phyloP scores from a whole-genome alignment of 2,113 vertebrate species.

The Dipodomys stephensi region DNA sequence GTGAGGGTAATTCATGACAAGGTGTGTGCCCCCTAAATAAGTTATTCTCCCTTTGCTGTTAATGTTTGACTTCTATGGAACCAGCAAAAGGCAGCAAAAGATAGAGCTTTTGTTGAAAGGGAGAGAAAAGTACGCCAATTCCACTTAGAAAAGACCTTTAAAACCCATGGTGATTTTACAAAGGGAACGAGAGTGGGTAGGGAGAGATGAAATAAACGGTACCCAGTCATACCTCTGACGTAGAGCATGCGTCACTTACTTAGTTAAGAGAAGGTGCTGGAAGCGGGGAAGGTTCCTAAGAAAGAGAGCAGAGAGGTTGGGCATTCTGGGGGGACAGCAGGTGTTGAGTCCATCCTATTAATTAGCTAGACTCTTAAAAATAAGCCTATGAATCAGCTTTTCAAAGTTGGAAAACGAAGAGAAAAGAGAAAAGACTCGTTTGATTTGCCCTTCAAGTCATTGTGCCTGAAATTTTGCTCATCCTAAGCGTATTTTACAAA shows the following conservation, averaged over 20 bases:
- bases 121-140: slow-evolving; percentile 47
- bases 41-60: slow-evolving; percentile 49
- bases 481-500: neutral
- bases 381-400: slow-evolving; percentile 60
- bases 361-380: slow-evolving; percentile 63
- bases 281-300: slow-evolving; percentile 13
- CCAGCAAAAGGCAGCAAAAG: slow-evolving; percentile 43
- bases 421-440: slow-evolving; percentile 36
- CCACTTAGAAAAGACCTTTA: slow-evolving; percentile 64
- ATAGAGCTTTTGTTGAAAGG: slow-evolving; percentile 60
- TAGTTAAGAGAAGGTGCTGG: slow-evolving; percentile 32
- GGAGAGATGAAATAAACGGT: slow-evolving; percentile 51
- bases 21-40: slow-evolving; percentile 22
- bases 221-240: slow-evolving; percentile 50
- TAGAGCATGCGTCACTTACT: slow-evolving; percentile 62
- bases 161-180: slow-evolving; percentile 54
- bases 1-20: slow-evolving; percentile 60
- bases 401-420: slow-evolving; percentile 34
- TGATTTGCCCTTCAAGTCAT: slow-evolving; percentile 7
- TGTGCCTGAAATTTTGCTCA: slow-evolving; percentile 12
- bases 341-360: slow-evolving; percentile 23
- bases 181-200: slow-evolving; percentile 9
- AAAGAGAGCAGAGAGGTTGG: slow-evolving; percentile 16
- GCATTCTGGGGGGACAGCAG: neutral
- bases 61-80: slow-evolving; percentile 45